Base-by-base conservation (phyloP, 2,888 invertebrate genomes). In the Ryuthela nishihirai region DNA sequence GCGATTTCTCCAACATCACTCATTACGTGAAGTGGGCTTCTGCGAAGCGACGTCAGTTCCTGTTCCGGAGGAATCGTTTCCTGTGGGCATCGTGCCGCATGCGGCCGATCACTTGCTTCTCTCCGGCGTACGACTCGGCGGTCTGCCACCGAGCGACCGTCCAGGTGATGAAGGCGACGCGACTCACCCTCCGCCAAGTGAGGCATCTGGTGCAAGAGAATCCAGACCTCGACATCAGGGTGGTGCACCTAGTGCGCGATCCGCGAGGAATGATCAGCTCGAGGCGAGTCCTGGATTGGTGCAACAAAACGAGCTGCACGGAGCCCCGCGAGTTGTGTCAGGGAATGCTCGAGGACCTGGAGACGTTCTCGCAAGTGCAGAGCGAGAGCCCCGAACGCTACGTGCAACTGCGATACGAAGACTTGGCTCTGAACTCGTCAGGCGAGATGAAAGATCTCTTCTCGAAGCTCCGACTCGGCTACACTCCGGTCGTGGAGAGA, bases 201-300 rank as follows among this genome's bases (percentile, higher is more conserved):
- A 46, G 48, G 15, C 38, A 25, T 29, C 55, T 50, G 21, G 21
- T 59, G 4, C 21, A 59, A 32, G 41, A 46, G 2, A 55, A 59
- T 29, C 47, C 47, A 12, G 59, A 56, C 24, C 52, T 59, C 9
- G 40, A 60, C 4, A 78, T 87, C 56, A 84, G 85, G 73, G 81
- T 91, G 66, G 77, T 92, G 67, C 76, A 89, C 54, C 75, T 92
- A 66, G 83, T 91, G 55, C 81, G 92, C 47, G 92, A 92, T 75
- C 92, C 92, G 4, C 80, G 91, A 20, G 91, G 88, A 21, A 87
- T 87, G 52, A 79, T 91, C 76, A 89, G 90, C 75, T 90, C 90
- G 0, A 79, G 92, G 24, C 47, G 55, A 55, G 44, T 47, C n/a
- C 25, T 67, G 44, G 54, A 62, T 41, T 67, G 67, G 67, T 67